Evolutionary conservation across 2,113 vertebrate species (phyloP).

Genomic region (Mobula birostris): DNA sequence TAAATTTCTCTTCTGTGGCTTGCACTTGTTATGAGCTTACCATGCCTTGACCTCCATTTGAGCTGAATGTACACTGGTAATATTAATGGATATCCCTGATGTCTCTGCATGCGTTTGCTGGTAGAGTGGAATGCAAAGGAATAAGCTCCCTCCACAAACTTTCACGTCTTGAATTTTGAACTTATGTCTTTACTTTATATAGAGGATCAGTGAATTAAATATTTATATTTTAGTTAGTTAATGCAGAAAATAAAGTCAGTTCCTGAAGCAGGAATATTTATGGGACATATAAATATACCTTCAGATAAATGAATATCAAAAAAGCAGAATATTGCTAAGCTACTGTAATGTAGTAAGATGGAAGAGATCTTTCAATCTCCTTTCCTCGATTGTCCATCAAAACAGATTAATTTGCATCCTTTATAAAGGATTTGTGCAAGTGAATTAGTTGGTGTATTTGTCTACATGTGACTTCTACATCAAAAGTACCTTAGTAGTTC

Average conservation of each 20-base stretch:
- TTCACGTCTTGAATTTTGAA: neutral
- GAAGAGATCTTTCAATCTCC: neutral
- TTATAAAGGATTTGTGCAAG: neutral
- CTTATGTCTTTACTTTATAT: neutral
- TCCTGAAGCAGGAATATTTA: conserved; percentile 1
- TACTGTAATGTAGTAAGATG: neutral
- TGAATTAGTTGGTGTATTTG: neutral
- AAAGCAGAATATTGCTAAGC: neutral
- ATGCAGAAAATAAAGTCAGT: neutral
- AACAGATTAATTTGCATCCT: neutral
- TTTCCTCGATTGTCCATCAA: neutral
- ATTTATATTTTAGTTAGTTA: neutral
- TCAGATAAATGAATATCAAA: neutral
- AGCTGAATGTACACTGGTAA: neutral
- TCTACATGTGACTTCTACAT: neutral
- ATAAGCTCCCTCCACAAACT: neutral
- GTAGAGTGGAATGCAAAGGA: neutral
- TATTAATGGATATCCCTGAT: neutral
- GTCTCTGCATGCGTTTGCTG: neutral
- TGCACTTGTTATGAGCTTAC: too few relatives aligned
- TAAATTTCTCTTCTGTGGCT: too few relatives aligned
- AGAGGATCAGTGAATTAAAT: conserved; percentile 6
- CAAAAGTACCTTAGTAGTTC: neutral
- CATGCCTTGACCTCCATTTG: neutral
- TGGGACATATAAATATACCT: conserved; percentile 1